Evolutionary conservation across 2,888 invertebrate species (phyloP), one percentile per base, ranked within the genome.

Genomic region (Tachina lurida): DNA sequence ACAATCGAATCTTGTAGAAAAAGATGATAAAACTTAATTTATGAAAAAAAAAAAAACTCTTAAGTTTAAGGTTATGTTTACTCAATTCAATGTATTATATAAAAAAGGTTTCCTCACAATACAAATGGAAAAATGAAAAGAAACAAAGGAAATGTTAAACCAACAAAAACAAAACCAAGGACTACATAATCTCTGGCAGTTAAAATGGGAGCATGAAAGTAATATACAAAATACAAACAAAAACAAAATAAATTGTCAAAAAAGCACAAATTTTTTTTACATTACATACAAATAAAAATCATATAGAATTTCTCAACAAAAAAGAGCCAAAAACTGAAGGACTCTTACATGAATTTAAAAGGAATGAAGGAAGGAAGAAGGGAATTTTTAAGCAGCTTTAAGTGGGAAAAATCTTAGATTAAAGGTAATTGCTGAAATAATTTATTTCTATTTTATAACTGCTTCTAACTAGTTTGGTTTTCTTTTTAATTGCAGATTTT

Each of bases 101-200:
- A 45, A 74, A 19, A 56, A 76, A 75, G 71, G 83, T 79, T 83
- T 75, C 75, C n/a, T 49, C 52, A 79, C 39, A 54, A 73, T 71
- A 86, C 75, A 84, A 68, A 65, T 41, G n/a, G 62, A 60, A 67
- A 67, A 15, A 41, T 15, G 19, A 47, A 31, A 7, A n/a, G 41
- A 41, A 67, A 54, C 52, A 54, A 68, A 52, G 52, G 52, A 73
- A 54, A 65, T 10, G 70, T 43, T 39, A 52, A 70, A 78, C 49
- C 3, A 54, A 75, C 17, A 22, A 62, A 52, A 68, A 41, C 31
- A 82, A 62, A 86, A 86, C 82, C 78, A 86, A 83, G 85, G 85
- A 86, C 85, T 86, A 83, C 81, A 85, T 85, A 85, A 85, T 85
- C 84, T 85, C 84, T 85, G 84, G 82, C 81, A 65, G 82, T 82